phyloP scores from a whole-genome alignment of 2,113 vertebrate genomes.

The Pseudolaguvia tuberculata region DNA sequence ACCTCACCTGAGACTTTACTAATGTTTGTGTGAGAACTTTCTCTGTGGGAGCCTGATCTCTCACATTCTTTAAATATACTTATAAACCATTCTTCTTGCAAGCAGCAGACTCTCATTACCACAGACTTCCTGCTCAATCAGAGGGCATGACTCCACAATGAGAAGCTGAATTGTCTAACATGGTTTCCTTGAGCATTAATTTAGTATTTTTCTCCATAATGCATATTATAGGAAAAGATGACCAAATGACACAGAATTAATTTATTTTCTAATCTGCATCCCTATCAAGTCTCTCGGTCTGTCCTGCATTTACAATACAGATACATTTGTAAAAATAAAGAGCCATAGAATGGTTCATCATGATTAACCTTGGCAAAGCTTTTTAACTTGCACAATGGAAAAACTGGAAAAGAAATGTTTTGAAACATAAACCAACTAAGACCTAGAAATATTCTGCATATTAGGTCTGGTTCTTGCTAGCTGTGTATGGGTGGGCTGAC shows the following conservation, averaged over 20 bases:
- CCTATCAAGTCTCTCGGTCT: not conserved
- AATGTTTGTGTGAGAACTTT: constrained; percentile 22
- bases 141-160: not conserved
- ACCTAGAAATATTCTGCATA: too few species aligned
- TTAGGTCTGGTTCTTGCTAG: too few species aligned
- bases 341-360: constrained; percentile 11
- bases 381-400: not conserved
- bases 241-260: constrained; percentile 1
- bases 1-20: not conserved
- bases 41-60: not conserved
- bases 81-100: constrained; percentile 1
- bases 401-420: too few species aligned
- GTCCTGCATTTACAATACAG: constrained; percentile 13
- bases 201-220: constrained; percentile 10
- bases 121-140: constrained; percentile 11
- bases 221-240: not conserved
- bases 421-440: too few species aligned
- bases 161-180: constrained; percentile 7
- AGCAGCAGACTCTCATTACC: constrained; percentile 16
- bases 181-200: not conserved
- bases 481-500: too few species aligned
- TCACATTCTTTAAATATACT: constrained; percentile 22
- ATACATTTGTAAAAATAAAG: constrained; percentile 5
- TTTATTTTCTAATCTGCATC: not conserved
- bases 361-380: constrained; percentile 34